Conservation (phyloP, 23 tunicate species). For the Corella eumyota region DNA sequence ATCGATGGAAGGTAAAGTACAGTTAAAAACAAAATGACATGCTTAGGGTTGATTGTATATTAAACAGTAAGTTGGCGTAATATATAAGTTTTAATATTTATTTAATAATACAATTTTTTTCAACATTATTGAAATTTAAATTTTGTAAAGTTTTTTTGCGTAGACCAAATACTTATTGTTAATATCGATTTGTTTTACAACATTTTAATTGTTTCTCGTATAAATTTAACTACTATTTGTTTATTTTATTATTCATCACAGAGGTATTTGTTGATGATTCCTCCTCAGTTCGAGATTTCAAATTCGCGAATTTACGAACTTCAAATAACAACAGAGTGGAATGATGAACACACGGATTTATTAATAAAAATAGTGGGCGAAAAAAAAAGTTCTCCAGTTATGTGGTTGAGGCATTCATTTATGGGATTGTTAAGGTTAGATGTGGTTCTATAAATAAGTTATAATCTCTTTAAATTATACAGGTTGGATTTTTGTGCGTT, state of each 20-base stretch:
- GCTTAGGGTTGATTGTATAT: too few species aligned
- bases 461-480: not conserved
- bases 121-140: too few species aligned
- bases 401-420: constrained; percentile 58
- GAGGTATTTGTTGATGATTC: constrained; percentile 45
- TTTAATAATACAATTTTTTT: too few species aligned
- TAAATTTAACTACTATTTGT: too few species aligned
- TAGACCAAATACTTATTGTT: too few species aligned
- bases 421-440: constrained; percentile 41
- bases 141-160: too few species aligned
- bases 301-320: constrained; percentile 27
- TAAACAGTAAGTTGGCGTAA: too few species aligned
- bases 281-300: constrained; percentile 6
- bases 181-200: too few species aligned
- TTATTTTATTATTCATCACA: constrained; percentile 11
- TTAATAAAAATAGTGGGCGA: constrained; percentile 26
- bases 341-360: constrained; percentile 41
- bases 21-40: too few species aligned
- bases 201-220: too few species aligned
- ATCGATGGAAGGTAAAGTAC: constrained; percentile 73
- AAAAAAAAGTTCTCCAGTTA: constrained; percentile 13
- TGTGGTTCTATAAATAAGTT: not conserved
- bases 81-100: too few species aligned
- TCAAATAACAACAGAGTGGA: constrained; percentile 32
- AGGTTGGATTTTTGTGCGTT: not conserved